Evolutionary conservation across 1,140 invertebrate genomes (phyloP), one percentile per base, ranked within the genome.

Genomic region (Brachionus koreanus): DNA sequence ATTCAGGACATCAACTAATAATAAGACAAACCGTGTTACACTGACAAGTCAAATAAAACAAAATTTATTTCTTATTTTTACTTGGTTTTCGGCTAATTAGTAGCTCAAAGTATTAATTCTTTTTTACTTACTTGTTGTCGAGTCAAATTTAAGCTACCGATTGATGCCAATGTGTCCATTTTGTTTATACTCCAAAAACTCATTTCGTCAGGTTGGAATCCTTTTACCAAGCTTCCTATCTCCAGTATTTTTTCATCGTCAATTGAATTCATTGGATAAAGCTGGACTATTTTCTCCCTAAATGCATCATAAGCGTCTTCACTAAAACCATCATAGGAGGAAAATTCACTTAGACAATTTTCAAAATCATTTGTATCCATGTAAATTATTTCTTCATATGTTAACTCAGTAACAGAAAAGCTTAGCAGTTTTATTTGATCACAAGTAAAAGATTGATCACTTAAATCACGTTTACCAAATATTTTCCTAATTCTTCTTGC

Each of bases 101-200:
- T 39, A 39, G 37, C 9, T 39, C 37, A 39, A 39, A 5, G 9
- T 39, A 39, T 39, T 39, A n/a, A n/a, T n/a, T n/a, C n/a, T n/a
- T n/a, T n/a, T 39, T 46, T 46, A 46, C 57, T 29, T 25, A 61
- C 57, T 61, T 61, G 57, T n/a, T 23, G 25, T 25, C 25, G 16
- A 61, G 16, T 29, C 57, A 61, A 61, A 61, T 61, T 61, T n/a
- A 25, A 29, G 23, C 57, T 61, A 25, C 57, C 57, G 23, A 61
- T 12, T 61, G 57, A 61, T 23, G 57, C 57, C n/a, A 61, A 61
- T 23, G 57, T 61, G 57, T 61, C 57, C 57, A 61, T 61, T 61
- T 61, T 61, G 5, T n/a, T 61, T 23, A 61, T 61, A 61, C 25
- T 29, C 57, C 57, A 61, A 23, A 23, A 61, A 3, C 25, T 61